These are phyloP conservation scores for Chrysodeixis includens DNA, from an alignment of 2,888 invertebrate species.

Conservation along the genomic window DNA sequence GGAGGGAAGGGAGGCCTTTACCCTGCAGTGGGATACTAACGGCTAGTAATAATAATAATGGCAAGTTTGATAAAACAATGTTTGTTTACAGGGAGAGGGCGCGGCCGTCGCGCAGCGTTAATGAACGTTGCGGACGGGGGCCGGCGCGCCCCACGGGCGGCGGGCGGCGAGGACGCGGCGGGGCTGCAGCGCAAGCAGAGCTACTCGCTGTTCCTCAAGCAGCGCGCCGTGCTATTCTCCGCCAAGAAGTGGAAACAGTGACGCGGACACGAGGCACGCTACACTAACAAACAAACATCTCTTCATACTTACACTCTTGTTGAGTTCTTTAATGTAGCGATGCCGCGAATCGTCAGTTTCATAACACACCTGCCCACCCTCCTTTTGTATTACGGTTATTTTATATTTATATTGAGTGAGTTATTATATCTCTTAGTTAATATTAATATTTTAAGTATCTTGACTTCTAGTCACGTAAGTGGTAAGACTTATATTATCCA, in stretches of 20 bases:
- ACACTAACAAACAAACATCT: conserved; percentile 16
- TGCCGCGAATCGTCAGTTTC: conserved; percentile 57
- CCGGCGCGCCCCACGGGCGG: conserved; percentile 59
- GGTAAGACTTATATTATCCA: conserved; percentile 29
- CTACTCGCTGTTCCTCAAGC: conserved; percentile 86
- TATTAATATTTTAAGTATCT: conserved; percentile 42
- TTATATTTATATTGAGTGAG: conserved; percentile 58
- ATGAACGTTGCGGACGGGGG: conserved; percentile 57
- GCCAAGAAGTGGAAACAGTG: conserved; percentile 88
- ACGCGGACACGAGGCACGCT: conserved; percentile 48
- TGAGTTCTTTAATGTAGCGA: conserved; percentile 61
- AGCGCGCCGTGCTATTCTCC: conserved; percentile 87
- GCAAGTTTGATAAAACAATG: too few species aligned
- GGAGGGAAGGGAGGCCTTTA: too few species aligned
- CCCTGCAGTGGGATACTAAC: too few species aligned
- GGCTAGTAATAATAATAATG: too few species aligned
- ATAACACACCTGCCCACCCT: conserved; percentile 80
- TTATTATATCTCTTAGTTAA: conserved; percentile 52
- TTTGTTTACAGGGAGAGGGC: conserved; percentile 67
- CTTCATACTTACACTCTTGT: conserved; percentile 24
- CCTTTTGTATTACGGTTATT: conserved; percentile 66
- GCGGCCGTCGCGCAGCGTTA: conserved; percentile 68
- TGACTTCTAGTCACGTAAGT: conserved; percentile 54
- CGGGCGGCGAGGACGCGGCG: conserved; percentile 38
- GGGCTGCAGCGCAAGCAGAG: conserved; percentile 80